Base-by-base conservation (phyloP, 2,888 invertebrate genomes). In the Luperina nickerlii region DNA sequence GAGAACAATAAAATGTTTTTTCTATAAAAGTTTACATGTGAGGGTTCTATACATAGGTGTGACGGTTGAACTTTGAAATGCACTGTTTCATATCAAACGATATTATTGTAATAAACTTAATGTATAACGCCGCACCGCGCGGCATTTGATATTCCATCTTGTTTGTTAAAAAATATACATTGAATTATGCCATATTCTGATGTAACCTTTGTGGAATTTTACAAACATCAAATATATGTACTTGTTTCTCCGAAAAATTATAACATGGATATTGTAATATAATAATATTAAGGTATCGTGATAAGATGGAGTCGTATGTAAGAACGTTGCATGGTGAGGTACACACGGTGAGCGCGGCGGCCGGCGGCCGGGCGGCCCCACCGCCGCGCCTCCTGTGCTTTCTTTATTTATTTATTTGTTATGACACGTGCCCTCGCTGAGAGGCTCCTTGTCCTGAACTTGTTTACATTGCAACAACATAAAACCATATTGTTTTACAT, bases 1-100 rank as follows among this genome's bases (percentile, higher is more conserved):
- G 96, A 96, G 96, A 96, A 96, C 96, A 96, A 96, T 96, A 96
- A 96, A 95, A 95, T 95, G 96, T 96, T 96, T 96, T 95, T 96
- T 96, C 94, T 96, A 96, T 94, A 95, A 96, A 96, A 93, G 94
- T 96, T 96, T 96, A 96, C 96, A 96, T 93, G 94, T 94, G 95
- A 95, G 94, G 95, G 94, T 93, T 92, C 94, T 94, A 92, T 92
- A 91, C 88, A 78, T 89, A 93, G 94, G 94, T 93, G 94, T 94
- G 94, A 93, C 93, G 94, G 93, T 92, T 92, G 91, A 85, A 93
- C 94, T 93, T 94, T 94, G 92, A 93, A 94, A 93, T 94, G 94
- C 95, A 95, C 95, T 94, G 94, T 95, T 95, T 96, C 96, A 96
- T 96, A 96, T 96, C 96, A 96, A 94, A 94, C 93, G 94, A 95